Base-by-base conservation (phyloP, 2,888 invertebrate genomes). In the Temnothorax ravouxi region DNA sequence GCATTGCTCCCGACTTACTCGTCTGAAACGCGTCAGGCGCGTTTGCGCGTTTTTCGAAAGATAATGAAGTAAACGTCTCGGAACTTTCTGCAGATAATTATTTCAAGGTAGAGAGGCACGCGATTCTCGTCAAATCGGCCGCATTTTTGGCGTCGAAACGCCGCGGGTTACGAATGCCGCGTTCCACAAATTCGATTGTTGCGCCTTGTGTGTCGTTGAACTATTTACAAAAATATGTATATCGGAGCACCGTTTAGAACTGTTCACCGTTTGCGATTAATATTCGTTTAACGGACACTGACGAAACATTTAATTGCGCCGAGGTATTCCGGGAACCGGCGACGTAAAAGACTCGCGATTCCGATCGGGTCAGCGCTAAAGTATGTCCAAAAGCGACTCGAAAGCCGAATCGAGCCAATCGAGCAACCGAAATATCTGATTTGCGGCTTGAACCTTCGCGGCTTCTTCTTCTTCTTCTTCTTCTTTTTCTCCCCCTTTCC, bases 371-470 rank as follows among this genome's bases (percentile, higher is more conserved):
- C 72, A 59, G 38, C 41, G 79, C 34, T 71, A 79, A 79, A 71
- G 79, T 50, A 71, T 50, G 79, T 59, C 79, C 79, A 80, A 80
- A 80, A 72, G 38, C 38, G 79, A 72, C 77, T 59, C 34, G 79
- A 34, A 21, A 34, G 4, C 72, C 72, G 47, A 77, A 54, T 62
- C 34, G 52, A 29, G 11, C 25, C n/a, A 34, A 71, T 71, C 59
- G 59, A 47, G 59, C 79, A 59, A 61, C 50, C 76, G 76, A 84
- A 75, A 84, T 80, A 71, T 86, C 80, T 79, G 86, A 86, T 76
- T 66, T 67, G 67, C 79, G 71, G 34, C 67, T 76, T 44, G 29
- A 77, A 77, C 69, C 77, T 29, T 71, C 44, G 67, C 41, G 76
- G 47, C 61, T 66, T 54, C 47, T 80, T 77, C 54, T 67, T 76